Conservation (phyloP, 2,113 vertebrate genomes). For the Procavia capensis region DNA sequence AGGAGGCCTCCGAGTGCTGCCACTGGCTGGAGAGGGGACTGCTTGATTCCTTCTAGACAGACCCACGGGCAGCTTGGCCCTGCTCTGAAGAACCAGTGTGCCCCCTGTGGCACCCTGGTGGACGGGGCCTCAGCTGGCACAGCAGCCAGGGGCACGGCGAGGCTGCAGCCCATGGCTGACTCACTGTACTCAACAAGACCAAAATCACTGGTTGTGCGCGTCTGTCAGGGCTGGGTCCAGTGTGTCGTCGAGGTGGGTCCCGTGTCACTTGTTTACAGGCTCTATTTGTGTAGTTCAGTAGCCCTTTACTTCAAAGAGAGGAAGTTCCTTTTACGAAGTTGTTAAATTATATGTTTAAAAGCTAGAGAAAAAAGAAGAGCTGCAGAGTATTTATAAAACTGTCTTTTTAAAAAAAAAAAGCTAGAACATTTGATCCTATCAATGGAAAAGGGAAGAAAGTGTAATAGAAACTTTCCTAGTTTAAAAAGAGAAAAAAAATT, state of each 20-base stretch:
- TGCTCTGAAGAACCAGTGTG: neutral
- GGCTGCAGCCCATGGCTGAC: no score
- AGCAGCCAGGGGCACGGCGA: slow-evolving; percentile 13
- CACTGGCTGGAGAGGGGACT: neutral
- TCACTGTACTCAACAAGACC: slow-evolving; percentile 92
- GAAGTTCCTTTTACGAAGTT: slow-evolving; percentile 88
- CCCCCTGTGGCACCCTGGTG: neutral
- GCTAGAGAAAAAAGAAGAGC: slow-evolving; percentile 84
- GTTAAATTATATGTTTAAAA: slow-evolving; percentile 91
- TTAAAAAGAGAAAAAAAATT: slow-evolving; percentile 87
- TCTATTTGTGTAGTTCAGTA: slow-evolving; percentile 92
- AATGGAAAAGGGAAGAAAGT: slow-evolving; percentile 87
- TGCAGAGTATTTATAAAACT: slow-evolving; percentile 87
- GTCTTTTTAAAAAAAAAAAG: slow-evolving; percentile 85
- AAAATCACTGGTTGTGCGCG: slow-evolving; percentile 84
- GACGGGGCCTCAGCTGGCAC: neutral
- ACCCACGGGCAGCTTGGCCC: neutral
- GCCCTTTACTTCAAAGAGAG: slow-evolving; percentile 90
- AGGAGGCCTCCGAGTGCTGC: neutral
- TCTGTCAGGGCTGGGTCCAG: slow-evolving; percentile 86
- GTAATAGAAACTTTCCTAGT: slow-evolving; percentile 94
- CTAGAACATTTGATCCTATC: slow-evolving; percentile 88
- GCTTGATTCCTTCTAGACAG: neutral
- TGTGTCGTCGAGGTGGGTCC: slow-evolving; percentile 83
- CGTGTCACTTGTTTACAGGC: slow-evolving; percentile 90